A percentile compares a stretch with the other conserved stretches of the same genome.
These are phyloP conservation scores for Marronus borbonicus DNA, from an alignment of 2,888 invertebrate genomes.

Conservation along the genomic window DNA sequence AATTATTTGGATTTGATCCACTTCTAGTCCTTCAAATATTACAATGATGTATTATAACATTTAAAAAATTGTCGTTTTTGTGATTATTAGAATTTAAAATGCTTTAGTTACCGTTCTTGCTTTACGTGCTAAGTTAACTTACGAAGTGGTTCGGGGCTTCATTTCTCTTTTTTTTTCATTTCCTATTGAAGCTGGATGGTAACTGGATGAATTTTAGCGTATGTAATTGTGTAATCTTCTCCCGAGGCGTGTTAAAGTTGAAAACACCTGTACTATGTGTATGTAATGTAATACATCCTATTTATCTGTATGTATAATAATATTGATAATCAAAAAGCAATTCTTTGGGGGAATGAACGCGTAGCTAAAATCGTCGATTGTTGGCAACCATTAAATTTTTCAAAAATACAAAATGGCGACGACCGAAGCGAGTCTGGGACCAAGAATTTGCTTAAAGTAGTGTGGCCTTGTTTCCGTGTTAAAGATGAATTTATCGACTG, in stretches of 20 bases:
- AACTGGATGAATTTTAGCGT: neutral
- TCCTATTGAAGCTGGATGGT: neutral
- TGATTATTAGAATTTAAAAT: neutral
- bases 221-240: neutral
- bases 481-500: constrained; percentile 43
- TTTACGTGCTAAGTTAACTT: too few relatives aligned
- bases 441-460: constrained; percentile 61
- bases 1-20: too few relatives aligned
- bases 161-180: neutral
- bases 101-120: neutral
- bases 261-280: neutral
- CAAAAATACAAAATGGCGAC: neutral
- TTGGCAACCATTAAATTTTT: neutral
- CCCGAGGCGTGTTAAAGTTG: neutral
- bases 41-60: too few relatives aligned
- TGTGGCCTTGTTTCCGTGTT: constrained; percentile 58
- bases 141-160: too few relatives aligned
- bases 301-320: neutral
- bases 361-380: neutral
- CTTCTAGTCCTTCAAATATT: too few relatives aligned
- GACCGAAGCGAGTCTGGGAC: constrained; percentile 55
- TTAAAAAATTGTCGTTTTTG: too few relatives aligned
- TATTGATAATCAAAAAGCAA: constrained; percentile 29
- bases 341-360: constrained; percentile 19
- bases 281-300: neutral